These are phyloP conservation scores for Ochotona curzoniae DNA, from an alignment of 2,113 vertebrate genomes.

Conservation along the genomic window DNA sequence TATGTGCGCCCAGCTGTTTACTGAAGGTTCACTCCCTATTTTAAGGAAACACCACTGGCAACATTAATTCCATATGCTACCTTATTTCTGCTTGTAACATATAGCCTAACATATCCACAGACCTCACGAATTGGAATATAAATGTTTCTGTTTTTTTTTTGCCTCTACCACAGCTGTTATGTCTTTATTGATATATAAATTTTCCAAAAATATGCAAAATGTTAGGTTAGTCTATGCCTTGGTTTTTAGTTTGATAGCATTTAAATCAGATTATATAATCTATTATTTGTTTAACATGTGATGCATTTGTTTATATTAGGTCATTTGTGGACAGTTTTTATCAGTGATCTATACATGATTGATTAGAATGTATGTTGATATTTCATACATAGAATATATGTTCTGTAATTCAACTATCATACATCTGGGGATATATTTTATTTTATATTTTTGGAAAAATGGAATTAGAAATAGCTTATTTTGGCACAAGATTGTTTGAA, in stretches of 20 bases:
- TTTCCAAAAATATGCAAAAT: background rate
- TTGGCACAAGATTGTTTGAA: too few relatives aligned
- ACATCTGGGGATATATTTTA: background rate
- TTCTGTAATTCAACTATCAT: background rate
- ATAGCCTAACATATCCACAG: background rate
- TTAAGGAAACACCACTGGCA: background rate
- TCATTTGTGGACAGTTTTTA: background rate
- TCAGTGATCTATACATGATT: background rate
- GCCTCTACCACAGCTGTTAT: background rate
- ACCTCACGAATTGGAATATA: background rate
- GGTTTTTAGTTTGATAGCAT: background rate
- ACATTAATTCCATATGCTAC: background rate
- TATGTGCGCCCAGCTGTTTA: background rate
- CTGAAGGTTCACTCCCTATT: background rate
- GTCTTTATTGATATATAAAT: background rate
- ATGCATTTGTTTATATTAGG: background rate
- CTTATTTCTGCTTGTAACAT: background rate
- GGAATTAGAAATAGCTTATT: too few relatives aligned
- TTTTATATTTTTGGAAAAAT: background rate
- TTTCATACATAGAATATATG: background rate
- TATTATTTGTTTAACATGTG: background rate
- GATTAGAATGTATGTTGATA: background rate
- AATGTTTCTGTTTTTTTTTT: background rate
- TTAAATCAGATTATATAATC: background rate
- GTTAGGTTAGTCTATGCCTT: background rate